These are phyloP conservation scores for Leptothorax acervorum DNA, from an alignment of 2,888 invertebrate species.

Conservation along the genomic window DNA sequence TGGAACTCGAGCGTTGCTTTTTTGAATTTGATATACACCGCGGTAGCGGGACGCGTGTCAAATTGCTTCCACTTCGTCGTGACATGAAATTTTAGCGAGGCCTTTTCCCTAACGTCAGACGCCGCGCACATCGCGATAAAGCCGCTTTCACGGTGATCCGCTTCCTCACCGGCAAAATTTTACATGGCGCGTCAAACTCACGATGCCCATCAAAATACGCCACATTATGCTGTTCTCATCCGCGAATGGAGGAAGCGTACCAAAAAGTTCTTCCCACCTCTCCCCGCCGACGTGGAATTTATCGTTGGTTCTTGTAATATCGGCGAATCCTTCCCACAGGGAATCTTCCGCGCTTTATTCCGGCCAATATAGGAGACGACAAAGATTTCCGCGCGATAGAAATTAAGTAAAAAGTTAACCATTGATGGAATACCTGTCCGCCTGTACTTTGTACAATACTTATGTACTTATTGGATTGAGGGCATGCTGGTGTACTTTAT, in stretches of 20 bases:
- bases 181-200: constrained; percentile 46
- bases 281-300: background rate
- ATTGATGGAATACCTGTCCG: background rate
- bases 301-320: background rate
- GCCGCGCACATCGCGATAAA: constrained; percentile 66
- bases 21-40: constrained; percentile 48
- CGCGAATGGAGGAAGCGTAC: constrained; percentile 24
- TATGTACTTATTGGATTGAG: constrained; percentile 18
- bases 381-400: constrained; percentile 25
- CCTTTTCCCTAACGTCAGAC: constrained; percentile 68
- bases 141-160: constrained; percentile 61
- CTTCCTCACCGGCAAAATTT: constrained; percentile 36
- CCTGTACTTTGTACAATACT: background rate
- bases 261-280: constrained; percentile 18
- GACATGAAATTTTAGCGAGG: constrained; percentile 70
- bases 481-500: background rate
- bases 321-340: background rate
- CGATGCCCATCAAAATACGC: constrained; percentile 40
- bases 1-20: constrained; percentile 38
- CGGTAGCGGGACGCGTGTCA: constrained; percentile 37
- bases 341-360: constrained; percentile 34
- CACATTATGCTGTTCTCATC: constrained; percentile 45
- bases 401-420: constrained; percentile 43
- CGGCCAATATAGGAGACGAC: background rate
- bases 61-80: constrained; percentile 64